Base-by-base conservation (phyloP, 2,888 invertebrate species). In the Lithosia quadra region DNA sequence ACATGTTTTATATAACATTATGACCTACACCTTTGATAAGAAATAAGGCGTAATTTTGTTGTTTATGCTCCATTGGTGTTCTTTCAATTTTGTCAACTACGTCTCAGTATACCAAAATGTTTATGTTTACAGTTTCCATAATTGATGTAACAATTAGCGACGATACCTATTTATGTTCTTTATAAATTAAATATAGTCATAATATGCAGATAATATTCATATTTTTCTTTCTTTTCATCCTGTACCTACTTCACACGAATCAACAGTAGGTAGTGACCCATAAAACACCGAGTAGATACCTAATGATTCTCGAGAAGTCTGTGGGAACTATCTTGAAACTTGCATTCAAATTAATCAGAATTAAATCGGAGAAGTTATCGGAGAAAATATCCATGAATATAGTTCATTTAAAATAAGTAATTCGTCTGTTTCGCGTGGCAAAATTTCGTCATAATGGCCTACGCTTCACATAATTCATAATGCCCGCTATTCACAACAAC, bases 131-230 rank as follows among this genome's bases (percentile, higher is more conserved):
- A 7, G 43, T 18, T n/a, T 8, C 9, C n/a, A 9, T 49, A n/a
- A 49, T 49, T 49, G 49, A 8, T 43, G 43, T 49, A 49, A 49
- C 49, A 49, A 49, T 49, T 49, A 49, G 49, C 49, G n/a, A 49
- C n/a, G n/a, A 49, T 49, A 49, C 49, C 49, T 49, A 49, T n/a
- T 28, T n/a, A 39, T 39, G 15, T 15, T 39, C 39, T 15, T 15
- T 39, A 15, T 39, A 39, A 43, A 18, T 43, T 43, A 43, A 18
- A 43, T 43, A 43, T 43, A 43, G 43, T 43, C 43, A 43, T 43
- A 43, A 49, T 49, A 49, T 49, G 49, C n/a, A 49, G 49, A 49
- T 49, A 49, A 49, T 49, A n/a, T 49, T 49, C n/a, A n/a, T 49
- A 49, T 49, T 49, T 49, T n/a, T n/a, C 7, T 49, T 49, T n/a